Base-by-base conservation (phyloP, 1,140 invertebrate species). In the Eueides isabella region DNA sequence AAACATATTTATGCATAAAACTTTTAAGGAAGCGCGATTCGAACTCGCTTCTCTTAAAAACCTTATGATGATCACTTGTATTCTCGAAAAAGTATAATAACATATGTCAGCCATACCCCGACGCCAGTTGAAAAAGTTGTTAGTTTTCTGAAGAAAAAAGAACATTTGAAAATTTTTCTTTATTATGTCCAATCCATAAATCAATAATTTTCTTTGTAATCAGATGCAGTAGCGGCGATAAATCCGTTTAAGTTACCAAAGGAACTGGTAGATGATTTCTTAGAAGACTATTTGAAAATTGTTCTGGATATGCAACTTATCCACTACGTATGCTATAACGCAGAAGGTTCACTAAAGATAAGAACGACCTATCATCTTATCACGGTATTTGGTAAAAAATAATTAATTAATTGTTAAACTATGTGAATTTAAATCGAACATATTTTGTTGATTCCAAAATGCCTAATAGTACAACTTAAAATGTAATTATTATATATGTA, bases 171-270 rank as follows among this genome's bases (percentile, higher is more conserved):
- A n/a, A n/a, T n/a, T n/a, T n/a, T n/a, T n/a, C n/a, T n/a, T n/a
- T n/a, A n/a, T n/a, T n/a, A n/a, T n/a, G n/a, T n/a, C n/a, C n/a
- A n/a, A n/a, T n/a, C n/a, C n/a, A n/a, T n/a, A n/a, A n/a, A n/a
- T n/a, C n/a, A n/a, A n/a, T n/a, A n/a, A 19, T 19, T 55, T 62
- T 67, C 44, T 19, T 33, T 33, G 35, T 61, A 82, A 84, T 35
- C 82, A 97, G 97, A 96, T 80, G 95, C 96, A 30, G 93, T 96
- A 0, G 93, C 92, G 72, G 96, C 97, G 0, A 95, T 97, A 5
- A 97, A 96, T 84, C 97, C 97, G 0, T 97, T 97, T 80, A 82
- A 96, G 55, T 95, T 98, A 71, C 96, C 97, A 0, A 78, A 91
- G 0, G 85, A 94, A 1, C 74, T 96, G 4, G 94, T 95, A 48